Base-by-base conservation (phyloP, 2,797 vertebrate genomes). In the Darevskia nairensis region DNA sequence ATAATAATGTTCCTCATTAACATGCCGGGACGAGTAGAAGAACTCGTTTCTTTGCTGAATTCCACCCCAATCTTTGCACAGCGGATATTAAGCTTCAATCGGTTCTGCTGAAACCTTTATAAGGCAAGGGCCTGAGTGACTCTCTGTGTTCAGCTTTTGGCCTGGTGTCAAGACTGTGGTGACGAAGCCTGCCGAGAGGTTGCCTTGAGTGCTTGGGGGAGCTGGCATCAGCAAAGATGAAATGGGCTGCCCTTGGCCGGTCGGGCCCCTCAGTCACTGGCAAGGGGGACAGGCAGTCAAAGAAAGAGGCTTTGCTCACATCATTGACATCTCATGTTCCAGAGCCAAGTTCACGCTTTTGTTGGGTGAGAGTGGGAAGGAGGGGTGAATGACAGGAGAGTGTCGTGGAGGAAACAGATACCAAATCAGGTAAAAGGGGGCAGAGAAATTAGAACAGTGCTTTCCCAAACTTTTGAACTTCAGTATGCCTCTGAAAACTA, bases 221-320 rank as follows among this genome's bases (percentile, higher is more conserved):
- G 89, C 94, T 95, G 91, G 92, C 94, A 89, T 95, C 94, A 95
- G 95, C 93, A 92, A 90, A 94, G 90, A 89, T 41, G 66, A 27
- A n/a, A 0, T 79, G 25, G 61, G 90, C 88, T 94, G 92, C 87
- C 92, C 90, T 85, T 61, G 81, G 4, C 0, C 64, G 68, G 10
- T 17, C 0, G 0, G 29, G 15, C 59, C 6, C 32, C 6, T 84
- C 6, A 5, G 39, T 66, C 4, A 10, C 29, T 35, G 23, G 0
- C 23, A 7, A 0, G 68, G 0, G 75, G 66, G 25, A 84, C 84
- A 61, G 10, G 29, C 32, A 68, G 23, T 46, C n/a, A 61, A 23
- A 76, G 10, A 0, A 19, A 39, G 55, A 15, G 2, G 27, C 19
- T 35, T 0, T 78, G 23, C 29, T 85, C 82, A 35, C 91, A 80